phyloP scores from a whole-genome alignment of 2,113 vertebrate genomes.

The Cromileptes altivelis region DNA sequence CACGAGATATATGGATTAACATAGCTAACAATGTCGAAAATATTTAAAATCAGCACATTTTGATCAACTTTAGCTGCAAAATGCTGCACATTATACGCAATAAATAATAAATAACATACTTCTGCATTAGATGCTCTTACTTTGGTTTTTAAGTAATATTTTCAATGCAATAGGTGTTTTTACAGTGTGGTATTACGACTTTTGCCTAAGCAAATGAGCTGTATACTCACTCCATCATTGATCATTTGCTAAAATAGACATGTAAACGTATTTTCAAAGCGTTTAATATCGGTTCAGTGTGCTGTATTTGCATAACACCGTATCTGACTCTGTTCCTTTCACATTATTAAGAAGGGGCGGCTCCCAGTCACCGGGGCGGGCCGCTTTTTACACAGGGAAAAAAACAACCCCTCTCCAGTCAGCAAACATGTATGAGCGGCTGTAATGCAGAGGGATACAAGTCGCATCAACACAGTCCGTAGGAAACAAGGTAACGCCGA shows the following conservation, averaged over 20 bases:
- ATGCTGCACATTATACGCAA: not conserved
- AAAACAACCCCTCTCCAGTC: conserved; percentile 47
- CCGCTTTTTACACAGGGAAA: conserved; percentile 21
- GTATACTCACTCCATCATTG: not conserved
- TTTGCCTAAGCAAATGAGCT: not conserved
- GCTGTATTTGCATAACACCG: conserved; percentile 69
- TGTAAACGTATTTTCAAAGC: not conserved
- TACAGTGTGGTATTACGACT: too few species aligned
- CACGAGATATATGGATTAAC: not conserved
- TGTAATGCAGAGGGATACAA: conserved; percentile 64
- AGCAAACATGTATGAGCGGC: conserved; percentile 62
- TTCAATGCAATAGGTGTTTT: not conserved
- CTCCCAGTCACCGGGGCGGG: conserved; percentile 42
- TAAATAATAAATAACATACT: not conserved
- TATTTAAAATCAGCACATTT: not conserved
- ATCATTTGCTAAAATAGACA: not conserved
- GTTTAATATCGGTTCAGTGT: not conserved
- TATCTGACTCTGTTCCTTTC: conserved; percentile 49
- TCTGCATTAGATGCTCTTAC: not conserved
- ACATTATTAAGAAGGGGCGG: conserved; percentile 49
- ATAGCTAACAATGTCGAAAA: not conserved
- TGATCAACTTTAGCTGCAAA: not conserved
- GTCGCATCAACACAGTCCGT: conserved; percentile 37
- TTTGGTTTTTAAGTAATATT: not conserved
- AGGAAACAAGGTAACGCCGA: conserved; percentile 49